Evolutionary conservation across 2,113 vertebrate species (phyloP).

Genomic region (Ornithorhynchus anatinus): DNA sequence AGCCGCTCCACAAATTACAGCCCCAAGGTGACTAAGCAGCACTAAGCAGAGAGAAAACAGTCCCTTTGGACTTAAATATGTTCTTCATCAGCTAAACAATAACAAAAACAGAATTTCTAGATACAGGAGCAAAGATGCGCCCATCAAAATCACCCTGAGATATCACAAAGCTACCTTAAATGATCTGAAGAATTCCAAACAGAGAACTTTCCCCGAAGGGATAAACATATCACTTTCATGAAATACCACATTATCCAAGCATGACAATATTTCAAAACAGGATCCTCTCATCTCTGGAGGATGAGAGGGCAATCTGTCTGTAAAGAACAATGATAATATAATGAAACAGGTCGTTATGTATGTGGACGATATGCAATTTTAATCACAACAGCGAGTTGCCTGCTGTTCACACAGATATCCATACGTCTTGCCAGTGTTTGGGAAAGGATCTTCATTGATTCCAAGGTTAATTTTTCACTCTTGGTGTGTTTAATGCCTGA

Average conservation of each 20-base stretch:
- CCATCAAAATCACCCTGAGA: background rate
- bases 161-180: background rate
- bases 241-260: background rate
- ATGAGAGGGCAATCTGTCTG: background rate
- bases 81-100: background rate
- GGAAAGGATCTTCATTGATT: background rate
- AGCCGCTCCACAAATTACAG: slow-evolving; percentile 3
- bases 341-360: background rate
- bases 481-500: background rate
- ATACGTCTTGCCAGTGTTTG: background rate
- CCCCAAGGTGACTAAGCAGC: background rate
- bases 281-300: background rate
- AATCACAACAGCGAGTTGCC: background rate
- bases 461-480: background rate
- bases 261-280: background rate
- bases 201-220: background rate
- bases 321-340: background rate
- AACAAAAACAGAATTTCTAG: too few species aligned
- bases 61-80: background rate
- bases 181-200: slow-evolving; percentile 1
- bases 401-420: background rate
- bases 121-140: background rate
- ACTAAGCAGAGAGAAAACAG: background rate
- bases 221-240: background rate
- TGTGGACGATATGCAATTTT: background rate